A percentile compares a stretch with the other conserved stretches of the same genome.
These are phyloP conservation scores for Ageneiosus marmoratus DNA, from an alignment of 2,113 vertebrate genomes.

Conservation along the genomic window DNA sequence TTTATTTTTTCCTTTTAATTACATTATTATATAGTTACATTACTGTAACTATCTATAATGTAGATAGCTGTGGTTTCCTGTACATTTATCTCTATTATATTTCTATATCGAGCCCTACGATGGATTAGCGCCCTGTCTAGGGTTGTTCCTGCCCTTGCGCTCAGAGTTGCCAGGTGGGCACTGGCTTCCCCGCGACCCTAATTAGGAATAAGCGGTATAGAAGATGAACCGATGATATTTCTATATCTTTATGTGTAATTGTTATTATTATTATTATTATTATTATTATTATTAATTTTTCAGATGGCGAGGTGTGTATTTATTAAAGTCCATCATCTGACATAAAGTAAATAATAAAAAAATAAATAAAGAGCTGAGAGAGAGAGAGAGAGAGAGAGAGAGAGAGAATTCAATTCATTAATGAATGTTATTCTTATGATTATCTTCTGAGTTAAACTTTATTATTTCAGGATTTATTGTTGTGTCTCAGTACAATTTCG, in stretches of 20 bases:
- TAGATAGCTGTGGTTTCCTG: not conserved
- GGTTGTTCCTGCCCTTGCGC: too few relatives aligned
- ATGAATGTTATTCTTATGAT: not conserved
- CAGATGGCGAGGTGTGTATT: not conserved
- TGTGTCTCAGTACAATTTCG: not conserved
- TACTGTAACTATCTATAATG: not conserved
- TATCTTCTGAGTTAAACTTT: not conserved
- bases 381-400: not conserved
- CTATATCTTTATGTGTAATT: too few relatives aligned
- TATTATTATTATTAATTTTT: too few relatives aligned
- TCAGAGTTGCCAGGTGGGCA: too few relatives aligned
- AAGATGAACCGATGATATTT: too few relatives aligned
- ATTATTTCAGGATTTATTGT: not conserved
- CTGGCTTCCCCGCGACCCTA: too few relatives aligned
- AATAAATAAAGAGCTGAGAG: not conserved
- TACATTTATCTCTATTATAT: not conserved
- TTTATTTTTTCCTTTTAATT: too few relatives aligned
- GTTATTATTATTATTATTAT: too few relatives aligned
- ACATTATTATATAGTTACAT: not conserved
- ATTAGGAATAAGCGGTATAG: too few relatives aligned
- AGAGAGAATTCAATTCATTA: not conserved
- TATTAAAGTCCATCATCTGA: not conserved
- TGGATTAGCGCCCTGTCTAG: too few relatives aligned
- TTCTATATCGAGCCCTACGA: too few relatives aligned
- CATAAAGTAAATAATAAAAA: not conserved